These are phyloP conservation scores for Cosmopolites sordidus DNA, from an alignment of 2,888 invertebrate genomes.

Conservation along the genomic window DNA sequence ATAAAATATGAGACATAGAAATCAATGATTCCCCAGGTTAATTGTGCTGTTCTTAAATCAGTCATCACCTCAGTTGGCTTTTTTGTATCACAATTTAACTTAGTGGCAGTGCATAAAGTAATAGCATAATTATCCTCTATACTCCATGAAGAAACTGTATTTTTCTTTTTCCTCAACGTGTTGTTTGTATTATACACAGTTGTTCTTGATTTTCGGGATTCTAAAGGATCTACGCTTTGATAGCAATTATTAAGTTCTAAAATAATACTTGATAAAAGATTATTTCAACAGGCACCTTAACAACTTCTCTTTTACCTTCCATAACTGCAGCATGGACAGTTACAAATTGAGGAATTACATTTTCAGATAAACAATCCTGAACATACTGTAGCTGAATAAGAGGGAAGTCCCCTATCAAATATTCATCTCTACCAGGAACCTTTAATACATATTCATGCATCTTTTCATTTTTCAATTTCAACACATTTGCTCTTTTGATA, in stretches of 20 bases:
- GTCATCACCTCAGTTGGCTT: conserved; percentile 67
- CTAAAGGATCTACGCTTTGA: conserved; percentile 52
- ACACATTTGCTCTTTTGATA: conserved; percentile 63
- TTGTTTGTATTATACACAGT: conserved; percentile 53
- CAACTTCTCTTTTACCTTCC: conserved; percentile 54
- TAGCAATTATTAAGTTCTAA: conserved; percentile 53
- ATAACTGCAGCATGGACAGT: conserved; percentile 70
- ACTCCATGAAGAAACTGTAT: conserved; percentile 67
- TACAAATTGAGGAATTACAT: conserved; percentile 73
- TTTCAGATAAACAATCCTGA: conserved; percentile 75
- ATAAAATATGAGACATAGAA: no score
- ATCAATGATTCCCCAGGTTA: no score
- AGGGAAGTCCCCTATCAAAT: conserved; percentile 77
- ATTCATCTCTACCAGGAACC: conserved; percentile 88
- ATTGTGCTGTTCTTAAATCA: no score
- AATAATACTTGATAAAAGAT: no score
- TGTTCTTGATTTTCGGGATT: conserved; percentile 53
- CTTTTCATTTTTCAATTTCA: conserved; percentile 63
- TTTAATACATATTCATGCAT: conserved; percentile 77
- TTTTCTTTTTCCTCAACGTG: conserved; percentile 65
- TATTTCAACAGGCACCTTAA: no score
- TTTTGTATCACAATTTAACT: conserved; percentile 73
- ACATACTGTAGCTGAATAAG: conserved; percentile 86
- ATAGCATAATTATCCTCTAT: conserved; percentile 66
- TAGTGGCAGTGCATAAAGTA: conserved; percentile 64